phyloP scores from a whole-genome alignment of 2,888 invertebrate species.

The Pachycephus smyrnensis region DNA sequence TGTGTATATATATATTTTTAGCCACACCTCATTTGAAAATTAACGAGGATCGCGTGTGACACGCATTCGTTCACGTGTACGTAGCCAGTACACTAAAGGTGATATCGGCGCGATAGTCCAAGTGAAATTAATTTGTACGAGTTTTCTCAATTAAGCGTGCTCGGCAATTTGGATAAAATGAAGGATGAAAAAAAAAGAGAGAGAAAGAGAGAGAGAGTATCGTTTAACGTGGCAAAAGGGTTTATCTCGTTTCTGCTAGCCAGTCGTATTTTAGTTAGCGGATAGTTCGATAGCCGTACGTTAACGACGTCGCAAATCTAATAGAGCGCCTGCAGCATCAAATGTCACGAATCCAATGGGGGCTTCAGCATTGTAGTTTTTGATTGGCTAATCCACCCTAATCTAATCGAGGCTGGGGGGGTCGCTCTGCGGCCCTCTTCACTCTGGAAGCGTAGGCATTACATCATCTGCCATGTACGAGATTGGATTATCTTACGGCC shows the following conservation, averaged over 20 bases:
- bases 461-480: slow-evolving; percentile 10
- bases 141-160: not conserved
- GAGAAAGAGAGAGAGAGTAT: not conserved
- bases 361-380: slow-evolving; percentile 63
- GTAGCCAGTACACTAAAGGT: slow-evolving; percentile 23
- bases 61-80: slow-evolving; percentile 40
- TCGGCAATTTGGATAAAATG: not conserved
- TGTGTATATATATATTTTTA: slow-evolving; percentile 19
- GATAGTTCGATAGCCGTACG: slow-evolving; percentile 40
- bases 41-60: slow-evolving; percentile 45
- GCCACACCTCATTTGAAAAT: slow-evolving; percentile 46
- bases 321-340: slow-evolving; percentile 64
- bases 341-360: slow-evolving; percentile 57
- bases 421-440: slow-evolving; percentile 31
- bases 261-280: not conserved
- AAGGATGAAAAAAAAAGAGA: not conserved
- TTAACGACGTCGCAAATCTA: slow-evolving; percentile 64
- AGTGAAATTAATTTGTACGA: slow-evolving; percentile 14
- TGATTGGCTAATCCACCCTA: slow-evolving; percentile 67
- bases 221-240: not conserved
- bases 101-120: slow-evolving; percentile 31
- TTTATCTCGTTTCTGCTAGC: not conserved
- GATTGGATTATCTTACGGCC: slow-evolving; percentile 13
- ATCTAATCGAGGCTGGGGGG: slow-evolving; percentile 57
- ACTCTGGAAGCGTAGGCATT: slow-evolving; percentile 15